These are phyloP conservation scores for Crioceris asparagi DNA, from an alignment of 2,888 invertebrate species.

Conservation along the genomic window DNA sequence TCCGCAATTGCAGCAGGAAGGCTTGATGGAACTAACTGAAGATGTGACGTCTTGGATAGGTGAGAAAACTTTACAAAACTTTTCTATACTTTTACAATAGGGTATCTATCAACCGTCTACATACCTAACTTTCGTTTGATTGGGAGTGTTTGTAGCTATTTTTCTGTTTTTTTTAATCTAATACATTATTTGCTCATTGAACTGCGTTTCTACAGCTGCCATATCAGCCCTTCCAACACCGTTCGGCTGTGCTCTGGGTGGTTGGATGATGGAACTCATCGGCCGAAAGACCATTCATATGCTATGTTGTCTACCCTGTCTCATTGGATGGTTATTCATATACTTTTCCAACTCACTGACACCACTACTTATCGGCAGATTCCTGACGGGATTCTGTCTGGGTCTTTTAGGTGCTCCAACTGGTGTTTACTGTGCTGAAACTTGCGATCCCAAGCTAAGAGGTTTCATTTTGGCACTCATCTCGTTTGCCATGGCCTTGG, in stretches of 20 bases:
- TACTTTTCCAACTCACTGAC: constrained; percentile 36
- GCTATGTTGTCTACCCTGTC: constrained; percentile 43
- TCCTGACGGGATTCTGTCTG: constrained; percentile 26
- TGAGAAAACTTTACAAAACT: too few species aligned
- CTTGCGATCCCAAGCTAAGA: constrained; percentile 46
- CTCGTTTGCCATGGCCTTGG: constrained; percentile 51
- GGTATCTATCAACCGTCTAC: too few species aligned
- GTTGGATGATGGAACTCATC: constrained; percentile 48
- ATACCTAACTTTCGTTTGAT: too few species aligned
- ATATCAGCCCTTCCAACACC: constrained; percentile 53
- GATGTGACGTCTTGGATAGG: constrained; percentile 51
- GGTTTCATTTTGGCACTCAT: constrained; percentile 44
- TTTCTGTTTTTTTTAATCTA: neutral
- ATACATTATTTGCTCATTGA: neutral
- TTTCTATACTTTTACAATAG: too few species aligned
- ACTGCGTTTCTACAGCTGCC: constrained; percentile 44
- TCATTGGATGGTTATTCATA: constrained; percentile 49
- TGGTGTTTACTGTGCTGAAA: constrained; percentile 22
- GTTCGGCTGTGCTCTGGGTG: constrained; percentile 47
- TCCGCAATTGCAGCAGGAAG: constrained; percentile 43
- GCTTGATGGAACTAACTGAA: too few species aligned
- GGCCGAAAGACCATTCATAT: constrained; percentile 48
- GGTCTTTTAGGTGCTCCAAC: constrained; percentile 42
- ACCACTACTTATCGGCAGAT: constrained; percentile 40
- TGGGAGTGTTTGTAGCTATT: neutral